Evolutionary conservation across 2,888 invertebrate genomes (phyloP).

Genomic region (Augiades crinisus): DNA sequence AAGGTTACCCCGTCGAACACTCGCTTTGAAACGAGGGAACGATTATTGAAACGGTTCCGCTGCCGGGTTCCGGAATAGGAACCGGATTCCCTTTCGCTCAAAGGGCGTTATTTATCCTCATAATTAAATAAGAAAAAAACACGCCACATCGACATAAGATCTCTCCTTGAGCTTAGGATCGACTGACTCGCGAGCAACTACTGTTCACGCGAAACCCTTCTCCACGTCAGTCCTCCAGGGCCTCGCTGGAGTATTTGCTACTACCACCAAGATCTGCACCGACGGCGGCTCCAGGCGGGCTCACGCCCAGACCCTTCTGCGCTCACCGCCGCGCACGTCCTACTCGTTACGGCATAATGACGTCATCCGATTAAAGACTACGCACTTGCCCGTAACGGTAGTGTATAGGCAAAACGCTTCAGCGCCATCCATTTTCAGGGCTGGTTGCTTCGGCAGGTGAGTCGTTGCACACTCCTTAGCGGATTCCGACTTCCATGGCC

Average conservation of each 20-base stretch:
- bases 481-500: constrained; percentile 39
- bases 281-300: constrained; percentile 75
- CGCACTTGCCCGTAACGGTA: constrained; percentile 48
- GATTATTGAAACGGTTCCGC: constrained; percentile 74
- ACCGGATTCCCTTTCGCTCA: constrained; percentile 81
- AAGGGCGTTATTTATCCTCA: constrained; percentile 51
- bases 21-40: constrained; percentile 49
- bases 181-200: constrained; percentile 81
- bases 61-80: constrained; percentile 82
- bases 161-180: constrained; percentile 79
- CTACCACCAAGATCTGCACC: constrained; percentile 85
- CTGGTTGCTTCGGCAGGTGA: constrained; percentile 66
- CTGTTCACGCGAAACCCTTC: constrained; percentile 74
- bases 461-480: constrained; percentile 36
- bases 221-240: constrained; percentile 57
- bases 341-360: constrained; percentile 25
- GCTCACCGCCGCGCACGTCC: constrained; percentile 57
- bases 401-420: constrained; percentile 77
- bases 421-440: constrained; percentile 86
- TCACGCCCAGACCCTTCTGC: constrained; percentile 81
- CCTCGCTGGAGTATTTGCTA: constrained; percentile 86
- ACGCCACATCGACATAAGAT: constrained; percentile 47
- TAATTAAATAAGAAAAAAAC: constrained; percentile 35
- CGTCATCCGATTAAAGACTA: constrained; percentile 24
- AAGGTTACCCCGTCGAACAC: constrained; percentile 41